Base-by-base conservation (phyloP, 35 echinoderm and acorn worm genomes). In the Lytechinus pictus region DNA sequence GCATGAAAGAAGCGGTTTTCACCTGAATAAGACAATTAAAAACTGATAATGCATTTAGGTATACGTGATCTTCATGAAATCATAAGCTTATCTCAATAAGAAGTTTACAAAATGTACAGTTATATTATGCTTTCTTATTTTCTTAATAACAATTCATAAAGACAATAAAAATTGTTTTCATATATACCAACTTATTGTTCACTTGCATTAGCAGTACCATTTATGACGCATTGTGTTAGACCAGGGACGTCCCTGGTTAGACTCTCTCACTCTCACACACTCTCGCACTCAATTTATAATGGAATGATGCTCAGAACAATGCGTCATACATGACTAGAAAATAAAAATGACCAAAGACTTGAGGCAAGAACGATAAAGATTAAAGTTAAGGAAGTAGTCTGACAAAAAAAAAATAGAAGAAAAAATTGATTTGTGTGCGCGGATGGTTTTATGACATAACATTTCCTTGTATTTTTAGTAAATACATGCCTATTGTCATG, bases 101-200 rank as follows among this genome's bases (percentile, higher is more conserved):
- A 93, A 93, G 92, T 93, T 93, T 93, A 93, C 92, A 93, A 93
- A 93, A 93, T 93, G 92, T 93, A 93, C 92, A 93, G 55, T 93
- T 57, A 93, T 93, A 93, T 55, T 55, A 93, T 57, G 92, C 54
- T 93, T 54, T 93, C 9, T 10, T n/a, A 27, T 57, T 57, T 93
- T 24, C 57, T 27, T 57, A 27, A n/a, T 27, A 93, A 5, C 13
- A 28, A 27, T 4, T 93, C 53, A 54, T 55, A 9, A 57, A 93
- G 54, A 57, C 92, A 93, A 57, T 53, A 93, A 27, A 55, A 33
- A 55, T 93, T 54, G 54, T 93, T 44, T 44, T 90, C 52, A 79
- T 24, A 90, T 90, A 54, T 54, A 44, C 9, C 88, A 90, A 90
- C 29, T 90, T 54, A 52, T 90, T 44, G 88, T 90, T 90, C 52